Percentiles rank a stretch among this genome's conserved stretches.
phyloP scores from a whole-genome alignment of 2,888 invertebrate species.

The Microplitis manilae region DNA sequence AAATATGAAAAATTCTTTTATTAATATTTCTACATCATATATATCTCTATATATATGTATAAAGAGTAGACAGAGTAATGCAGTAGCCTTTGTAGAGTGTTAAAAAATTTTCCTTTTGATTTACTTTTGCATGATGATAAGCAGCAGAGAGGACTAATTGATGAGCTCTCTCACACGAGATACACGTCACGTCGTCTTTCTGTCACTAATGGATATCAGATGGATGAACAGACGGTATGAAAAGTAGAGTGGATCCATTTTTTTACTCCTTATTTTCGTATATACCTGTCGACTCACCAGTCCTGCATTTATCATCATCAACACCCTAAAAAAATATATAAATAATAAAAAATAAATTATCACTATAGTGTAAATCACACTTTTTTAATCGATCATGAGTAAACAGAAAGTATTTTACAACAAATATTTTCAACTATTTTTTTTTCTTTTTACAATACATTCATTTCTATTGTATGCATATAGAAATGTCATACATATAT shows the following conservation, averaged over 20 bases:
- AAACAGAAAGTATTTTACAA: neutral
- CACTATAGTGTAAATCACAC: neutral
- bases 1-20: neutral
- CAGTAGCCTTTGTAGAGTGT: slow-evolving; percentile 1
- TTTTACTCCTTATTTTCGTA: slow-evolving; percentile 1
- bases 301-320: slow-evolving; percentile 21
- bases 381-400: slow-evolving; percentile 7
- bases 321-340: slow-evolving; percentile 15
- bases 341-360: neutral
- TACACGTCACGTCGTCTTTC: slow-evolving; percentile 4
- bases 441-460: neutral
- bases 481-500: too few relatives aligned
- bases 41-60: too few relatives aligned
- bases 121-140: neutral
- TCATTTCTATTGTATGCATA: neutral
- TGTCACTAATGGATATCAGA: slow-evolving; percentile 30
- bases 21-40: neutral
- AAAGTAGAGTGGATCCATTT: slow-evolving; percentile 30
- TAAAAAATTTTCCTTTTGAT: slow-evolving; percentile 11
- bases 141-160: neutral
- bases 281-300: slow-evolving; percentile 26
- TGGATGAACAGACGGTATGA: slow-evolving; percentile 26
- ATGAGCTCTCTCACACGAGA: slow-evolving; percentile 11
- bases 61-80: neutral
- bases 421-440: neutral